Evolutionary conservation across 2,113 vertebrate species (phyloP).

Genomic region (Gymnobelideus leadbeateri): DNA sequence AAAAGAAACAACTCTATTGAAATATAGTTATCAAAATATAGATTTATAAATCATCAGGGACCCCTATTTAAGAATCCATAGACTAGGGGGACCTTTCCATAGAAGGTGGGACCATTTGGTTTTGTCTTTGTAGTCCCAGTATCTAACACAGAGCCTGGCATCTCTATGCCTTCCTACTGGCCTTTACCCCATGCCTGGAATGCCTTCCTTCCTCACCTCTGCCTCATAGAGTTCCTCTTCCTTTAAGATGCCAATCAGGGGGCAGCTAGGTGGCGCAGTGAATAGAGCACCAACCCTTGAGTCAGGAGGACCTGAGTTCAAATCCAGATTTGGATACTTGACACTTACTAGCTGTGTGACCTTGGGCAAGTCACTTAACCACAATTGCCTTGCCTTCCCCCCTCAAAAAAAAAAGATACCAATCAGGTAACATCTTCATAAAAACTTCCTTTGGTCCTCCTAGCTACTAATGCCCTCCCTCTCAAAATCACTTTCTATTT

Average conservation of each 20-base stretch:
- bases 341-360: no score
- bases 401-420: no score
- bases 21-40: not conserved
- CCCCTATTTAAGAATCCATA: not conserved
- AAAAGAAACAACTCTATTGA: not conserved
- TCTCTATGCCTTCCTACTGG: not conserved
- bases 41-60: not conserved
- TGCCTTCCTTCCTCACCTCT: not conserved
- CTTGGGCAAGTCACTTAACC: no score
- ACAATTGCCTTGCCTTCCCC: no score
- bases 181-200: not conserved
- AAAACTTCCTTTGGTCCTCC: no score
- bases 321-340: no score
- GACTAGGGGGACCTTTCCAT: not conserved
- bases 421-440: not conserved
- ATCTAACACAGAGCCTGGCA: no score
- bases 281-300: no score
- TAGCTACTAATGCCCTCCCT: not conserved
- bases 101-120: not conserved
- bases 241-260: not conserved
- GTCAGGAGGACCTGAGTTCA: no score
- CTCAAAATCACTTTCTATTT: not conserved
- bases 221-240: not conserved
- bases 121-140: not conserved
- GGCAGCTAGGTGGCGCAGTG: no score